Evolutionary conservation across 2,113 vertebrate genomes (phyloP), one percentile per base, ranked within the genome.

Genomic region (Thalassarche chlororhynchos): DNA sequence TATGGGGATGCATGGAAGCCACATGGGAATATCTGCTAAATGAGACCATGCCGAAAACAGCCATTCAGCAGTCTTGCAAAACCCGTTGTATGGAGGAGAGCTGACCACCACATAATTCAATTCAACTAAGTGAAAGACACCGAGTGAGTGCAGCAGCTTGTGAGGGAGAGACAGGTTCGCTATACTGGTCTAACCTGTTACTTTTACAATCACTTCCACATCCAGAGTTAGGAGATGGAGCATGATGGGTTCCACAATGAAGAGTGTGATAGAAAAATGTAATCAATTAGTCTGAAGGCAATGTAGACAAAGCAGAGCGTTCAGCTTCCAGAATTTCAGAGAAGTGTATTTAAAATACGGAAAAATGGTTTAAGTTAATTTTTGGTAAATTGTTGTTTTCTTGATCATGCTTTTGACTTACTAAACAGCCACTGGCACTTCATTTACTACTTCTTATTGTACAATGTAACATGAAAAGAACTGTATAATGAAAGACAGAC

Each of bases 21-120:
- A 97, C 82, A 94, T 96, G 94, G 94, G 89, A 96, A 78, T 96
- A 94, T 95, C 91, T 96, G 66, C 66, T 94, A 97, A 97, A 97
- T 36, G 42, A 95, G 78, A 70, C 66, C 58, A 16, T 72, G 44
- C 54, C 28, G 20, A 84, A 97, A 96, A 66, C 80, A 92, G 28
- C 31, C 70, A 85, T 91, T 95, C 84, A 91, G 74, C 84, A 76
- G 34, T 77, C 70, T 85, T 93, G 87, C 91, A 93, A 94, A 96
- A 91, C 17, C 20, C 82, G 13, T 25, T 86, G 62, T 51, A 80
- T 29, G 42, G 26, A 84, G 60, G 34, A 69, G 70, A 91, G 46
- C 17, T 90, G 96, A 83, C 87, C 95, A 94, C 84, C 3, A 1
- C 61, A 36, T 80, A 96, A 93, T 80, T 91, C 68, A 71, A 0